Evolutionary conservation across 2,888 invertebrate genomes (phyloP).

Genomic region (Andrena minutula): DNA sequence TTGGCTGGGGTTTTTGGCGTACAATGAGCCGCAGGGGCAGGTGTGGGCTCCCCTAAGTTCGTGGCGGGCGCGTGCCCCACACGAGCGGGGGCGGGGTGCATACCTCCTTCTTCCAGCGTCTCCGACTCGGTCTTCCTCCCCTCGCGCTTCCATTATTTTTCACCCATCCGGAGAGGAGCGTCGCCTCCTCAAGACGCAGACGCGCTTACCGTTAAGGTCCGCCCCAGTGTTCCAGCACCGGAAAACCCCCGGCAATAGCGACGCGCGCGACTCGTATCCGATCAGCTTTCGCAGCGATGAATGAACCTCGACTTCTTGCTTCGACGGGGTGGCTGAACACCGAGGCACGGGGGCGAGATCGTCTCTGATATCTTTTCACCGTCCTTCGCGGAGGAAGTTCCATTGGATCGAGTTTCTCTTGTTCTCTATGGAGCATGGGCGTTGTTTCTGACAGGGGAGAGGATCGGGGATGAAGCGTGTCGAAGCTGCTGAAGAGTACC

Average conservation of each 20-base stretch:
- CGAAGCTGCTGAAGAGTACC: conserved; percentile 16
- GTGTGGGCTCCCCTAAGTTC: conserved; percentile 79
- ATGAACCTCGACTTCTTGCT: conserved; percentile 67
- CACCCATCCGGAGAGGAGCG: conserved; percentile 52
- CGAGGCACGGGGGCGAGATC: conserved; percentile 13
- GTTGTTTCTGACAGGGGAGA: conserved; percentile 28
- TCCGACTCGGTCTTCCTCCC: conserved; percentile 41
- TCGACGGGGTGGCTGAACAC: conserved; percentile 45
- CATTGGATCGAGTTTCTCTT: conserved; percentile 38
- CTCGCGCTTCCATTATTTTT: conserved; percentile 59
- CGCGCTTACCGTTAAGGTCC: conserved; percentile 30
- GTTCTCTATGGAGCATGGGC: conserved; percentile 23
- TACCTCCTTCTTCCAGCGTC: conserved; percentile 51
- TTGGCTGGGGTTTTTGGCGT: conserved; percentile 67
- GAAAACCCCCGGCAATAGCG: conserved; percentile 67
- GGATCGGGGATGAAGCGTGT: conserved; percentile 23
- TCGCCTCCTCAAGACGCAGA: conserved; percentile 53
- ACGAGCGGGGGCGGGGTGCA: conserved; percentile 84
- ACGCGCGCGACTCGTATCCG: conserved; percentile 70
- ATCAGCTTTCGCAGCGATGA: conserved; percentile 61
- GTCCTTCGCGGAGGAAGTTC: background rate
- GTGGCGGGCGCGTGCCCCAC: conserved; percentile 84
- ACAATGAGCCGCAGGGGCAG: conserved; percentile 82
- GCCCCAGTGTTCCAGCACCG: conserved; percentile 50
- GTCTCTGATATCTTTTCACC: conserved; percentile 26